phyloP scores from a whole-genome alignment of 2,888 invertebrate species.

The Taenaris catops region DNA sequence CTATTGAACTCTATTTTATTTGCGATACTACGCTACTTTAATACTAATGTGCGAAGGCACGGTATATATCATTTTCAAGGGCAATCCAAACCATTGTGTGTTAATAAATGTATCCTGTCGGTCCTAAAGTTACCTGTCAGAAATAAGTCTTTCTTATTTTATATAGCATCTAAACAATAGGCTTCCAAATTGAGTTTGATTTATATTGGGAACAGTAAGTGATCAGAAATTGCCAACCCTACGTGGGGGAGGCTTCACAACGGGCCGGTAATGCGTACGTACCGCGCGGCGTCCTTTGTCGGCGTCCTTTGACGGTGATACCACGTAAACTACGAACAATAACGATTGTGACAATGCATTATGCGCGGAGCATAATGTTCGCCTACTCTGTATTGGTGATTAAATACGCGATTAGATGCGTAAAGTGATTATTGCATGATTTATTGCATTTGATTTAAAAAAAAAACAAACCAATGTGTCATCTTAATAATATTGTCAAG shows the following conservation, averaged over 20 bases:
- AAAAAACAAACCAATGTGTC: no score
- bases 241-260: conserved; percentile 55
- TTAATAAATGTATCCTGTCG: conserved; percentile 27
- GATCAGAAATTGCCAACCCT: conserved; percentile 44
- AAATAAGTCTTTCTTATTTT: conserved; percentile 15
- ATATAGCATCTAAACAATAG: no score
- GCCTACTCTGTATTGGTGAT: no score
- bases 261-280: conserved; percentile 74
- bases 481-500: no score
- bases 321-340: conserved; percentile 34
- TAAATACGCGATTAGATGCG: no score
- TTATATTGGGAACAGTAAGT: background rate
- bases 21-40: conserved; percentile 19
- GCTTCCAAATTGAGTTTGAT: no score
- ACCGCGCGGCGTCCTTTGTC: conserved; percentile 68
- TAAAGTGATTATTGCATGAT: no score
- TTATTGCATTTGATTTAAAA: no score
- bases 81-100: conserved; percentile 31
- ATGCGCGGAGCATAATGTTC: no score
- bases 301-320: conserved; percentile 63
- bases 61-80: conserved; percentile 28
- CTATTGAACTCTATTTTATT: background rate
- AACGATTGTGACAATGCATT: conserved; percentile 31
- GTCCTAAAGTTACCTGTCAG: conserved; percentile 11
- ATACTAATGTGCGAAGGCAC: conserved; percentile 23